phyloP scores from a whole-genome alignment of 2,797 vertebrate species.

The Peromyscus attwateri region DNA sequence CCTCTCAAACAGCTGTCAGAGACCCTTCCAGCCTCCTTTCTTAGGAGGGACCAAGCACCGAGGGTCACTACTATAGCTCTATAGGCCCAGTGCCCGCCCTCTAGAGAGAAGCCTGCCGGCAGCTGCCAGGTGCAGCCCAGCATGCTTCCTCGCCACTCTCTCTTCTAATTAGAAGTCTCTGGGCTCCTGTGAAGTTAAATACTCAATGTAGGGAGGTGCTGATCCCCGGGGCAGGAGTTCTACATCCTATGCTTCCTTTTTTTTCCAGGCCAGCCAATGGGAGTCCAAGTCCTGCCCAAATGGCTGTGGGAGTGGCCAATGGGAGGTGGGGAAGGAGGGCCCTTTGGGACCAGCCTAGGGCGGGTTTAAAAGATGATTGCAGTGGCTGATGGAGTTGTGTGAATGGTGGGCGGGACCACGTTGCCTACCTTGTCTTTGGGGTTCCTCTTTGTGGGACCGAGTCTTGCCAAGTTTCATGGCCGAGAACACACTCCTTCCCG shows the following conservation, averaged over 20 bases:
- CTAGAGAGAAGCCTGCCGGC: background rate
- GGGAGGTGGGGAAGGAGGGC: background rate
- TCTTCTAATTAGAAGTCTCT: background rate
- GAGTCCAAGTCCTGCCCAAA: background rate
- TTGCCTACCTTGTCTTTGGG: slow-evolving; percentile 90
- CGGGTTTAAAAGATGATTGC: background rate
- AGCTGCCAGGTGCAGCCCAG: background rate
- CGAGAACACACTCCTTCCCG: slow-evolving; percentile 96
- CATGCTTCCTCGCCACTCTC: background rate
- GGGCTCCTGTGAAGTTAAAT: background rate
- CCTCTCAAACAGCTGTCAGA: background rate
- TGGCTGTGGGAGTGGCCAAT: slow-evolving; percentile 12
- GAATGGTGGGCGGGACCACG: fast-evolving
- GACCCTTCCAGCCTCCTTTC: background rate
- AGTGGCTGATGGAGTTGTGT: fast-evolving
- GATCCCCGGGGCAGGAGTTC: no score
- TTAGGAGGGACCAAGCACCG: background rate
- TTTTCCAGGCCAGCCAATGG: background rate
- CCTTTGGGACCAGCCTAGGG: background rate
- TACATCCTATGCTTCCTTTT: fast-evolving
- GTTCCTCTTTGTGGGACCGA: slow-evolving; percentile 93
- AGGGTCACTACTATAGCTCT: background rate
- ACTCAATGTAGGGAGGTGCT: background rate
- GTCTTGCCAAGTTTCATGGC: slow-evolving; percentile 98
- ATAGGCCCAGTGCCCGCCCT: background rate